Base-by-base conservation (phyloP, 1,140 invertebrate genomes). In the Brachionus manjavacas region DNA sequence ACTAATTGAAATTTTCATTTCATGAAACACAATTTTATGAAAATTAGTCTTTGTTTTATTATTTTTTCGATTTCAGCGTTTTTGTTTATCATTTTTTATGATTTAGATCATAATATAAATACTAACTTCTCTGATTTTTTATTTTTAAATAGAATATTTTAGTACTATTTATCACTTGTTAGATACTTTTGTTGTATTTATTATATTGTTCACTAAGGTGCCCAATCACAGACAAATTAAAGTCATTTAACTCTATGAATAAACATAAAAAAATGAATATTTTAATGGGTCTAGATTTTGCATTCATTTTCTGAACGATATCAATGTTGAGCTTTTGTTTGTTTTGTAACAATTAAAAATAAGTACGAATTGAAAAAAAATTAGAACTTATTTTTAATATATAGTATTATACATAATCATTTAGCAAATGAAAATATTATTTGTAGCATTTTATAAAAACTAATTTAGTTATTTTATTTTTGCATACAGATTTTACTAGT, bases 381-480 rank as follows among this genome's bases (percentile, higher is more conserved):
- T 60, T 35, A 35, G 31, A 35, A 35, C 52, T 60, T 60, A 60
- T 60, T 60, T 60, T 60, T 60, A 60, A 25, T 60, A 20, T 23
- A 20, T 0, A 60, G 52, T 68, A 68, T 68, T 68, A 23, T 68
- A 68, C 11, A 68, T 14, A 72, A 72, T 43, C 39, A 72, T 72
- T 72, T 72, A 72, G 68, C 41, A 35, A 72, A 72, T 72, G 68
- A 72, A 72, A 72, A 72, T 39, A 68, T 23, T 72, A 72, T 72
- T 72, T 72, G 68, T 72, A 72, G 31, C 20, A 72, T 72, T 72
- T 72, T 72, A 39, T 72, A 16, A 39, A 72, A 72, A 72, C 16
- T 16, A 72, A 72, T 41, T 39, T 39, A 39, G 16, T 72, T 41
- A 31, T 70, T 31, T 12, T 31, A 7, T 39, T 72, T 72, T 72